phyloP scores from a whole-genome alignment of 2,888 invertebrate species.

The Allacma fusca region DNA sequence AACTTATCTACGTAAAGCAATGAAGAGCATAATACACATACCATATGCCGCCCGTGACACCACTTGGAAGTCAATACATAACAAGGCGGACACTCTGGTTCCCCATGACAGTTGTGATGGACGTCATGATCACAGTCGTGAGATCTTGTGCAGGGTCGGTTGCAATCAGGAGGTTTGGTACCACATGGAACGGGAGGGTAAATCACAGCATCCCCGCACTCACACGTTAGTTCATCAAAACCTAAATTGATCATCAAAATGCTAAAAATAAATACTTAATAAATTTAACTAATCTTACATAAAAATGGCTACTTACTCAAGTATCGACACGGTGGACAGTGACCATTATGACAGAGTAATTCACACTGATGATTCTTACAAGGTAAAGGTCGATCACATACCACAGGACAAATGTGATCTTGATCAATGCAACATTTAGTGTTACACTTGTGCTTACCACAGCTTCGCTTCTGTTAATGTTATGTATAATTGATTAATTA shows the following conservation, averaged over 20 bases:
- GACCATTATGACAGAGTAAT: conserved; percentile 87
- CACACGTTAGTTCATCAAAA: conserved; percentile 90
- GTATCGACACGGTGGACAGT: conserved; percentile 79
- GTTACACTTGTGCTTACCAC: conserved; percentile 90
- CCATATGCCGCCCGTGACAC: conserved; percentile 83
- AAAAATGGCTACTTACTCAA: conserved; percentile 70
- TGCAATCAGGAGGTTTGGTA: conserved; percentile 82
- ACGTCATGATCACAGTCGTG: conserved; percentile 85
- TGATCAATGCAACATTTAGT: conserved; percentile 82
- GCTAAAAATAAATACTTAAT: conserved; percentile 15
- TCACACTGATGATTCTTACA: conserved; percentile 92
- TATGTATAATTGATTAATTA: no score
- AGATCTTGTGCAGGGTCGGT: conserved; percentile 70
- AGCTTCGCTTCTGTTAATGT: conserved; percentile 73
- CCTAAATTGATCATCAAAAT: not conserved
- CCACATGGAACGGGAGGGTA: conserved; percentile 95
- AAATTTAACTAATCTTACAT: not conserved
- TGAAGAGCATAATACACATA: no score
- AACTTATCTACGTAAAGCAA: no score
- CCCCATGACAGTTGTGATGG: conserved; percentile 84
- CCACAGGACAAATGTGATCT: conserved; percentile 84
- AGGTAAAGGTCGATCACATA: conserved; percentile 80
- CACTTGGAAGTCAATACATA: conserved; percentile 83
- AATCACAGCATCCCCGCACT: conserved; percentile 85
- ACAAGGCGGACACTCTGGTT: conserved; percentile 81